phyloP scores from a whole-genome alignment of 2,888 invertebrate species.

The Eupithecia dodoneata region DNA sequence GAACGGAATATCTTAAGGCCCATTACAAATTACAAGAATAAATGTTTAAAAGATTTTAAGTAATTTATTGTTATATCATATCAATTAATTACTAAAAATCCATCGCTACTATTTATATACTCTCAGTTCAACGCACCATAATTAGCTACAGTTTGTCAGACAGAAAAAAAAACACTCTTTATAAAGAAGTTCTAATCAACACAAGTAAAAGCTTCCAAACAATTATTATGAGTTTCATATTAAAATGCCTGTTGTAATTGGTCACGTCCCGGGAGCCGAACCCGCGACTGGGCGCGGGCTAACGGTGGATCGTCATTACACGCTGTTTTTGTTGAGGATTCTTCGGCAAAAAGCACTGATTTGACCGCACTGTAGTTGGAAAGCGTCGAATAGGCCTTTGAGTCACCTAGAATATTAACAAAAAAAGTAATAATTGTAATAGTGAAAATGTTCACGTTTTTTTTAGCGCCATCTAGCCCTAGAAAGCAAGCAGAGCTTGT shows the following conservation, averaged over 20 bases:
- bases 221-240: constrained; percentile 6
- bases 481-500: no score
- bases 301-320: constrained; percentile 75
- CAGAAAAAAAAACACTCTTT: background rate
- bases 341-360: constrained; percentile 64
- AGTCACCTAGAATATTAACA: background rate
- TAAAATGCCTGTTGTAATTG: constrained; percentile 19
- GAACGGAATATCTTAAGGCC: no score
- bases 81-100: constrained; percentile 11
- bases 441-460: no score
- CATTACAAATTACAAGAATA: no score
- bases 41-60: no score
- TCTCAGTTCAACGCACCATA: constrained; percentile 55
- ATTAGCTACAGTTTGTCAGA: constrained; percentile 39
- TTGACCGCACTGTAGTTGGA: constrained; percentile 54
- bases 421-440: no score
- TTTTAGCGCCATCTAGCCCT: no score
- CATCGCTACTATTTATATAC: background rate
- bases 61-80: background rate
- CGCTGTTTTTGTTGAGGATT: constrained; percentile 66
- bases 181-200: background rate
- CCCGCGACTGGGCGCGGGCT: constrained; percentile 60
- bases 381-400: constrained; percentile 19
- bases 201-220: background rate
- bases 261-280: constrained; percentile 50